Evolutionary conservation across 2,113 vertebrate genomes (phyloP).

Genomic region (Catagonus wagneri): DNA sequence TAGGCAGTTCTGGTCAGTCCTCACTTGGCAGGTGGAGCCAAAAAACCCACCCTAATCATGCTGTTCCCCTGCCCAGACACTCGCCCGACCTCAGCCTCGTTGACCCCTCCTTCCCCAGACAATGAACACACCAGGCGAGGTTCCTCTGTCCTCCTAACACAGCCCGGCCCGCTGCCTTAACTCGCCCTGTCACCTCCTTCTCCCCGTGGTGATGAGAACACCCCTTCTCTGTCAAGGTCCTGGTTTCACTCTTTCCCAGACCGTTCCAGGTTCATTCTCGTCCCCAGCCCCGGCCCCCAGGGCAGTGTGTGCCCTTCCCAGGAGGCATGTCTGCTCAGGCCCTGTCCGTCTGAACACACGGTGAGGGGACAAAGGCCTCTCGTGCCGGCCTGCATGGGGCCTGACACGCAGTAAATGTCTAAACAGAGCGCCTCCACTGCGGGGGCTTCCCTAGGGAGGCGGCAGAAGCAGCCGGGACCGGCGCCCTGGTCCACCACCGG

Average conservation of each 20-base stretch:
- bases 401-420: not conserved
- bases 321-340: not conserved
- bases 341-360: not conserved
- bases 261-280: not conserved
- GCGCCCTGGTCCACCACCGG: not conserved
- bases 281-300: not conserved
- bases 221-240: not conserved
- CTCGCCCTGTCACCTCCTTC: not conserved
- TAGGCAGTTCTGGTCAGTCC: not conserved
- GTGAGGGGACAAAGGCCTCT: not conserved
- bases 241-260: not conserved
- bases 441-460: not conserved
- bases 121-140: not conserved
- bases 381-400: not conserved
- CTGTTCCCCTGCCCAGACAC: not conserved
- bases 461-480: not conserved
- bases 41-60: not conserved
- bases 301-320: not conserved
- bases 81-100: not conserved
- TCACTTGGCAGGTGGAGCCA: not conserved
- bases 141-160: not conserved
- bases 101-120: not conserved
- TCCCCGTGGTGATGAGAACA: not conserved
- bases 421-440: not conserved
- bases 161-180: not conserved